phyloP scores from a whole-genome alignment of 1,140 invertebrate species.

The Bombus waltoni region DNA sequence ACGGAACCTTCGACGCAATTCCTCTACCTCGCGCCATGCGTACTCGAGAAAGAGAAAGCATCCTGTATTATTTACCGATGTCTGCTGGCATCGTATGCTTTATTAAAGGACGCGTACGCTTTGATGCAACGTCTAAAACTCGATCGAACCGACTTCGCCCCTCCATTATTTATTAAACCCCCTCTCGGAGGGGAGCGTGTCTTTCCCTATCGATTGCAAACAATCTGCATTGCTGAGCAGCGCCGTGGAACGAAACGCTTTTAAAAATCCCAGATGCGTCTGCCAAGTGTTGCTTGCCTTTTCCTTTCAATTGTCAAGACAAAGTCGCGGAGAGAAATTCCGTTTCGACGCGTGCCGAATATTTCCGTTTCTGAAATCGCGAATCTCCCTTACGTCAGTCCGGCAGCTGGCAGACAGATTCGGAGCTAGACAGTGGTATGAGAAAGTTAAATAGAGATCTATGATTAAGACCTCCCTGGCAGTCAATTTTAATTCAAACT shows the following conservation, averaged over 20 bases:
- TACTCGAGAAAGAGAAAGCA: slow-evolving; percentile 46
- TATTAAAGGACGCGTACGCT: slow-evolving; percentile 63
- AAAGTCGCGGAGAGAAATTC: neutral
- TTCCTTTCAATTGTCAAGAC: neutral
- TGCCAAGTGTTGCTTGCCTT: too few species aligned
- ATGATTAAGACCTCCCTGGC: neutral
- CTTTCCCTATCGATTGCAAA: slow-evolving; percentile 38
- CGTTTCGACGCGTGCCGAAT: neutral
- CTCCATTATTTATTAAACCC: slow-evolving; percentile 51
- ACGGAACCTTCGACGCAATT: slow-evolving; percentile 38
- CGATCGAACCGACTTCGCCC: slow-evolving; percentile 40
- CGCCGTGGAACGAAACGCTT: neutral
- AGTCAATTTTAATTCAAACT: slow-evolving; percentile 23
- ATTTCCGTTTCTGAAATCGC: neutral
- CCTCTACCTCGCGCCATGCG: too few species aligned
- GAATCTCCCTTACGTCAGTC: neutral
- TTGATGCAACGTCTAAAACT: slow-evolving; percentile 61
- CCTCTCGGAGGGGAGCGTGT: neutral
- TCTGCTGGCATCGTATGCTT: slow-evolving; percentile 53
- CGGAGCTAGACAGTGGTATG: neutral
- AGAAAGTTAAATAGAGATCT: neutral
- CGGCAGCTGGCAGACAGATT: neutral
- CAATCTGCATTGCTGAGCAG: slow-evolving; percentile 28
- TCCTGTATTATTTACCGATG: slow-evolving; percentile 64
- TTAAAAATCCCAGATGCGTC: slow-evolving; percentile 16